These are phyloP conservation scores for Athene cunicularia DNA, from an alignment of 2,113 vertebrate species.

Conservation along the genomic window DNA sequence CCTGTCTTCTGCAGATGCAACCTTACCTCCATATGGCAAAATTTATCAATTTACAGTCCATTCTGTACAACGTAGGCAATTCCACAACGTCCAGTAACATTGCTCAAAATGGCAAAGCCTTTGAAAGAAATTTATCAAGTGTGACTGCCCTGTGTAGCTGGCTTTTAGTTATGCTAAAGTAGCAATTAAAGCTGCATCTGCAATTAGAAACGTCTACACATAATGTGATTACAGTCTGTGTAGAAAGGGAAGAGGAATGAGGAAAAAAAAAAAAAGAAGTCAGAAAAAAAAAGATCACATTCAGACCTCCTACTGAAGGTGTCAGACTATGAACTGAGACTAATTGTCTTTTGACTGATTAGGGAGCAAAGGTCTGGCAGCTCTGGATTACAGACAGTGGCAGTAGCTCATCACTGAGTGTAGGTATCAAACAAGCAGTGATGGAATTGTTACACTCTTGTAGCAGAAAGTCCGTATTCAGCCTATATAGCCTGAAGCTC, in stretches of 20 bases:
- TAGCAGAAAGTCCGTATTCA: neutral
- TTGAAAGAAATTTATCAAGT: neutral
- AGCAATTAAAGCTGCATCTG: neutral
- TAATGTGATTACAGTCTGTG: neutral
- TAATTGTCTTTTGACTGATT: neutral
- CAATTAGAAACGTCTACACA: neutral
- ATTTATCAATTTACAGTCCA: neutral
- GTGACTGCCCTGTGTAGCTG: neutral
- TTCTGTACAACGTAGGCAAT: neutral
- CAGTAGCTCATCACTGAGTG: neutral
- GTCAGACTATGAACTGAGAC: neutral
- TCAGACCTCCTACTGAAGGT: neutral
- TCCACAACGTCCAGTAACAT: neutral
- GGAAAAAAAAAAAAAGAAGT: neutral
- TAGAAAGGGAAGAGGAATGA: neutral
- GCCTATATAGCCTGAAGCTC: neutral
- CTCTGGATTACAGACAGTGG: neutral
- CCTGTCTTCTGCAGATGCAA: neutral
- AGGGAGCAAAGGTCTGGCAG: neutral
- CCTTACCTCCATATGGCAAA: neutral
- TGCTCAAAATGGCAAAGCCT: neutral
- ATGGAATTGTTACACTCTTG: rapidly evolving
- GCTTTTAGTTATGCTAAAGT: neutral
- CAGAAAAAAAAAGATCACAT: neutral
- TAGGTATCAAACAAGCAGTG: neutral